phyloP scores from a whole-genome alignment of 2,113 vertebrate genomes.

The Chloropsis cyanopogon region DNA sequence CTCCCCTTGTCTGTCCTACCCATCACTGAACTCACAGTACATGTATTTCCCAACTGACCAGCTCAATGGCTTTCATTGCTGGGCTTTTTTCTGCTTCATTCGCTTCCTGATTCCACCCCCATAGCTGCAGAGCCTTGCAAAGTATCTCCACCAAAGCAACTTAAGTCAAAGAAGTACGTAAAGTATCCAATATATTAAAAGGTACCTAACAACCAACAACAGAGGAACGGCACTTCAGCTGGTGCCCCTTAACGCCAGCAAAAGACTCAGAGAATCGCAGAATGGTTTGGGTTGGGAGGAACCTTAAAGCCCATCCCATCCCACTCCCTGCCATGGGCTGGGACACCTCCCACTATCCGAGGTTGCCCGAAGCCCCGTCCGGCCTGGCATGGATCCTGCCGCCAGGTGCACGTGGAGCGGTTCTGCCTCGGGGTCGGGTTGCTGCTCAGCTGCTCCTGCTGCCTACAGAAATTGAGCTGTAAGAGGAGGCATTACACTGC shows the following conservation, averaged over 20 bases:
- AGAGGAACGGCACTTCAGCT: not conserved
- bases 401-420: rapidly evolving
- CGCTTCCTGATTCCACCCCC: not conserved
- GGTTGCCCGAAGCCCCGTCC: not conserved
- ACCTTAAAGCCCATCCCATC: not conserved
- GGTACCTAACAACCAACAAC: not conserved
- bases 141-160: not conserved
- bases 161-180: not conserved
- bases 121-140: not conserved
- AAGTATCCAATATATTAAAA: not conserved
- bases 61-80: not conserved
- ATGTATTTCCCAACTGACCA: not conserved
- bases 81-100: not conserved
- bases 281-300: not conserved
- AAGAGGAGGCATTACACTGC: not conserved
- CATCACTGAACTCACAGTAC: not conserved
- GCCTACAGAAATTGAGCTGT: not conserved
- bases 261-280: not conserved
- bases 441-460: not conserved
- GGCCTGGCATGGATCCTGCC: not conserved
- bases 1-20: not conserved
- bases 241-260: not conserved
- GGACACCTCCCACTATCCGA: not conserved
- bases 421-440: not conserved
- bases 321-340: not conserved